Evolutionary conservation across 2,113 vertebrate genomes (phyloP).

Genomic region (Urocynchramus pylzowi): DNA sequence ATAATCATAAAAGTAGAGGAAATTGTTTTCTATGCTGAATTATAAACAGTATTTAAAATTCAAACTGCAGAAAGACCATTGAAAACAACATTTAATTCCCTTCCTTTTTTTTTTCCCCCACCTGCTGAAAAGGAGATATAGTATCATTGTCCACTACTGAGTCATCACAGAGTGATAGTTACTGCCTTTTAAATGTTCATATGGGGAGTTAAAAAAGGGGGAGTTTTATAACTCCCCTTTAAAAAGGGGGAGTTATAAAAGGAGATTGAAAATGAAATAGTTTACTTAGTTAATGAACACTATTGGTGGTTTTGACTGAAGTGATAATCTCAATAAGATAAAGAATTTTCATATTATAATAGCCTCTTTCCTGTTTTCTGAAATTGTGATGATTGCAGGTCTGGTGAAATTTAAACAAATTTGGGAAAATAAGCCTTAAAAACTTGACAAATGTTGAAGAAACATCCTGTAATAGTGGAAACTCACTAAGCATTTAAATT

Average conservation of each 20-base stretch:
- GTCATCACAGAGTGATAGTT: neutral
- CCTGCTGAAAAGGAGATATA: fast-evolving
- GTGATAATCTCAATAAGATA: neutral
- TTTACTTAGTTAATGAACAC: neutral
- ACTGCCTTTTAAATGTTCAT: neutral
- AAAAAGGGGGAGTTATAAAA: neutral
- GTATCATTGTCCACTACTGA: neutral
- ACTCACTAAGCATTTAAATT: neutral
- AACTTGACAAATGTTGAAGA: neutral
- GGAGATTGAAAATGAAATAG: neutral
- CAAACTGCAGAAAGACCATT: neutral
- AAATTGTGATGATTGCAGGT: neutral
- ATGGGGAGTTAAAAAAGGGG: neutral
- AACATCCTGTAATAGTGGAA: neutral
- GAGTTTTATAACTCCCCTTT: neutral
- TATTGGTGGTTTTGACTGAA: neutral
- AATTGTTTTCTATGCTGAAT: neutral
- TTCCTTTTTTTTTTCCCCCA: neutral
- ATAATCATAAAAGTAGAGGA: neutral
- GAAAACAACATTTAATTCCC: neutral
- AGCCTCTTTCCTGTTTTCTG: neutral
- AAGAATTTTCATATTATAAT: neutral
- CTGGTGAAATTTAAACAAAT: neutral
- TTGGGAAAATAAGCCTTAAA: neutral
- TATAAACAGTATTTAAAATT: neutral